Base-by-base conservation (phyloP, 2,888 invertebrate species). In the Eupsilia transversa region DNA sequence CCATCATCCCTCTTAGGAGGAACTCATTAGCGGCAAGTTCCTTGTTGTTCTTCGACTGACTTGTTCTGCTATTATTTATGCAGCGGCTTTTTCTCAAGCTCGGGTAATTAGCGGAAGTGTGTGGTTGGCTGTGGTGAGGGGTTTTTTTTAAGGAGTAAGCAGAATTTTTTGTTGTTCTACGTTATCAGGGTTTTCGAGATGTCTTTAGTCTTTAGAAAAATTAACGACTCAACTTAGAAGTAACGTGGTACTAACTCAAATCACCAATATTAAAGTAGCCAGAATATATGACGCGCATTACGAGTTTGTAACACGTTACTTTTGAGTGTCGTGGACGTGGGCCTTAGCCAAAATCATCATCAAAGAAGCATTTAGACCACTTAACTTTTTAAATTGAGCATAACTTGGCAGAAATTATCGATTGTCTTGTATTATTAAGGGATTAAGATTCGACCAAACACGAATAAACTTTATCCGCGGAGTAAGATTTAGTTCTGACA, bases 51-150 rank as follows among this genome's bases (percentile, higher is more conserved):
- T 35, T 72, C 46, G 9, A 41, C 77, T 72, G 72, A 64, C 43
- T 78, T 81, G 35, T 57, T 70, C 57, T 52, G n/a, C n/a, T 65
- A 54, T 82, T 78, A 82, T 69, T 81, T 77, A 77, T 69, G 70
- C 52, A 78, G 35, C 23, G 9, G 23, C 7, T 60, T 60, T 57
- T 66, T 69, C 54, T 57, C 10, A 38, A 27, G 35, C 33, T 61
- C 35, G 6, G 17, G 60, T 70, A 69, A 66, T 70, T 78, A 74
- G 57, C 33, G 30, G 17, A 59, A 66, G n/a, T 52, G n/a, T 20
- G 35, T 57, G 7, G 70, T 20, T 35, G n/a, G 46, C 17, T 10
- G 14, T 33, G 33, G 33, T 49, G 30, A 30, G 14, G 5, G 10
- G 20, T 60, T 60, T 54, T 61, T 70, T 4, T 35, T 17, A 1